phyloP scores from a whole-genome alignment of 2,113 vertebrate species.

The Ornithorhynchus anatinus region DNA sequence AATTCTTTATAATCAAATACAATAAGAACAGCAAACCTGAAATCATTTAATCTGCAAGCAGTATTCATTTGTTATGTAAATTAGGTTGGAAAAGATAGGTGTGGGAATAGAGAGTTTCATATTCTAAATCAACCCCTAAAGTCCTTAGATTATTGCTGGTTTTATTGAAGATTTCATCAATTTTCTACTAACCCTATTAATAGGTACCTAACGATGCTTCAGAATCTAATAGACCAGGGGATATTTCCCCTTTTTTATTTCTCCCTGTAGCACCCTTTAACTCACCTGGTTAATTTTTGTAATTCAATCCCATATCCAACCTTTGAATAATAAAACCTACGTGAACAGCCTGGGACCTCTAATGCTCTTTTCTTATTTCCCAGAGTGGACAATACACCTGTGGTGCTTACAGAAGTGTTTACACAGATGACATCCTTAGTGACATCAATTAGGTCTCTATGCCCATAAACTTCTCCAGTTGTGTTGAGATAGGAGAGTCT shows the following conservation, averaged over 20 bases:
- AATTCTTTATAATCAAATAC: constrained; percentile 30
- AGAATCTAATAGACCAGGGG: background rate
- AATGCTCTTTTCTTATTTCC: too few species aligned
- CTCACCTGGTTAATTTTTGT: background rate
- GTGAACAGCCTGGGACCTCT: background rate
- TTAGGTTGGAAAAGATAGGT: constrained; percentile 14
- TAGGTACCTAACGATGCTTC: background rate
- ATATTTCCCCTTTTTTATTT: background rate
- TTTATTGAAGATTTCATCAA: constrained; percentile 22
- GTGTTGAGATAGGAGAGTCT: too few species aligned
- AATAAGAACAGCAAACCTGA: constrained; percentile 14
- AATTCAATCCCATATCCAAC: background rate
- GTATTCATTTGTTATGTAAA: constrained; percentile 43
- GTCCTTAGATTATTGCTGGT: background rate
- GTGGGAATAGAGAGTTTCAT: constrained; percentile 1
- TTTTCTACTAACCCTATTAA: constrained; percentile 26
- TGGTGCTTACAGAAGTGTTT: too few species aligned
- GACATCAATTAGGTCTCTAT: too few species aligned
- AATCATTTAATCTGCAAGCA: constrained; percentile 24
- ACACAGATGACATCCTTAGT: too few species aligned
- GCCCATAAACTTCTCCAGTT: too few species aligned
- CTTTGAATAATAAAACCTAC: background rate
- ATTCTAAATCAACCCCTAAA: constrained; percentile 6
- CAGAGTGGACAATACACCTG: too few species aligned
- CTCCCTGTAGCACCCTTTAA: background rate